Percentiles rank a stretch among this genome's conserved stretches.
Evolutionary conservation across 53 echinoderm and acorn worm species (phyloP).

Genomic region (Apostichopus leukothele): DNA sequence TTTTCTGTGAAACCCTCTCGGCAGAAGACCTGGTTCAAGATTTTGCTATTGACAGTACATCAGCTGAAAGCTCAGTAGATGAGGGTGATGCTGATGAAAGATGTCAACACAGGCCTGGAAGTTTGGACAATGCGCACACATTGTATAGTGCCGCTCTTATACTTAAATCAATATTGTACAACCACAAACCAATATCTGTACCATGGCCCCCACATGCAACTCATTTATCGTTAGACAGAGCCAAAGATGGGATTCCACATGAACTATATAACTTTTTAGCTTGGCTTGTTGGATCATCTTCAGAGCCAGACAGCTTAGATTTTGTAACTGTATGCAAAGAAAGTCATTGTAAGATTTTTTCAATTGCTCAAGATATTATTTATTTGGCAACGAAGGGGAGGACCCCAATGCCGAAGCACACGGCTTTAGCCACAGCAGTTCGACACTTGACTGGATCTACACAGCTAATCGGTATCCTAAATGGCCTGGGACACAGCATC

Average conservation of each 20-base stretch:
- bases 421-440: conserved; percentile 54
- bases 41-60: too few species aligned
- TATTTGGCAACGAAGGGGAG: conserved; percentile 52
- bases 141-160: too few species aligned
- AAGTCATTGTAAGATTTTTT: conserved; percentile 19
- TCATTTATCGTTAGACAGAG: too few species aligned
- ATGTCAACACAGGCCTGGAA: too few species aligned
- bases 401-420: conserved; percentile 52
- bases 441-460: conserved; percentile 65
- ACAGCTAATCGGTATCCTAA: conserved; percentile 59
- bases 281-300: conserved; percentile 55
- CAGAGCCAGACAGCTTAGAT: not conserved
- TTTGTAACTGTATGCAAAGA: conserved; percentile 17
- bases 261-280: conserved; percentile 63
- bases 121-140: too few species aligned
- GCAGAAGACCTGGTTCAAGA: too few species aligned
- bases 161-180: too few species aligned
- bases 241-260: not conserved
- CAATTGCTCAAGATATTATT: conserved; percentile 59
- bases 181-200: too few species aligned
- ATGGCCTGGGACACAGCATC: conserved; percentile 66
- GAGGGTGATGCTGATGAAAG: too few species aligned
- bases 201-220: too few species aligned
- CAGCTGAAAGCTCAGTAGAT: too few species aligned
- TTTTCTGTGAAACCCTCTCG: too few species aligned